Evolutionary conservation across 1,140 invertebrate genomes (phyloP).

Genomic region (Zophobas morio): DNA sequence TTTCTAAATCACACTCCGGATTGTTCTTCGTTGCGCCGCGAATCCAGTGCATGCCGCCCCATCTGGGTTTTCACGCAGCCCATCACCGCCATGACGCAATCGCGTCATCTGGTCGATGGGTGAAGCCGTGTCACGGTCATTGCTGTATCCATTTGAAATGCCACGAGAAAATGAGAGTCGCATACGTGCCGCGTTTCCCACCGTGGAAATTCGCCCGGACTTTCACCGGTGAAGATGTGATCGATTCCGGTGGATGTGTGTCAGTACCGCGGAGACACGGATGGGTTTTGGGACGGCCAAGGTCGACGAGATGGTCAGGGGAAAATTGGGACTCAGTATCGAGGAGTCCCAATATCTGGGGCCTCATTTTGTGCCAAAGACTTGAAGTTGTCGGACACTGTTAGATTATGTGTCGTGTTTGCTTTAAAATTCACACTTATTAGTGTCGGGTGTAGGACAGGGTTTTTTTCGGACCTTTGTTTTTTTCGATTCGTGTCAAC

Average conservation of each 20-base stretch:
- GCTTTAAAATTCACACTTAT: too few species aligned
- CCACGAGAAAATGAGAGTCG: constrained; percentile 36
- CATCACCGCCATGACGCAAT: constrained; percentile 52
- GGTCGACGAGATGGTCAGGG: too few species aligned
- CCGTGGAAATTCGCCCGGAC: constrained; percentile 3
- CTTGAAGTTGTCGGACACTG: too few species aligned
- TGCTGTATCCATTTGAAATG: constrained; percentile 49
- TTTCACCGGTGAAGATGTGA: neutral
- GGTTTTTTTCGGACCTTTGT: too few species aligned
- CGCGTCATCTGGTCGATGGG: constrained; percentile 56
- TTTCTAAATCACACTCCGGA: neutral
- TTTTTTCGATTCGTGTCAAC: too few species aligned
- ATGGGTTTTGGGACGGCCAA: neutral
- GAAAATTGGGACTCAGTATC: too few species aligned
- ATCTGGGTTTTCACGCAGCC: constrained; percentile 19
- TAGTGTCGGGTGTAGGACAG: too few species aligned
- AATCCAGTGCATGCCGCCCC: constrained; percentile 1
- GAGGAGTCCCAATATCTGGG: too few species aligned
- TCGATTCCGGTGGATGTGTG: constrained; percentile 17
- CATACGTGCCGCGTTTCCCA: constrained; percentile 5
- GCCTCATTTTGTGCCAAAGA: too few species aligned
- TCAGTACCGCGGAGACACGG: constrained; percentile 1
- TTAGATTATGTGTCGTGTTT: too few species aligned
- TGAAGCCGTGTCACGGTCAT: constrained; percentile 56
- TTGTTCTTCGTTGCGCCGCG: neutral